Evolutionary conservation across 2,888 invertebrate genomes (phyloP).

Genomic region (Mythimna pallens): DNA sequence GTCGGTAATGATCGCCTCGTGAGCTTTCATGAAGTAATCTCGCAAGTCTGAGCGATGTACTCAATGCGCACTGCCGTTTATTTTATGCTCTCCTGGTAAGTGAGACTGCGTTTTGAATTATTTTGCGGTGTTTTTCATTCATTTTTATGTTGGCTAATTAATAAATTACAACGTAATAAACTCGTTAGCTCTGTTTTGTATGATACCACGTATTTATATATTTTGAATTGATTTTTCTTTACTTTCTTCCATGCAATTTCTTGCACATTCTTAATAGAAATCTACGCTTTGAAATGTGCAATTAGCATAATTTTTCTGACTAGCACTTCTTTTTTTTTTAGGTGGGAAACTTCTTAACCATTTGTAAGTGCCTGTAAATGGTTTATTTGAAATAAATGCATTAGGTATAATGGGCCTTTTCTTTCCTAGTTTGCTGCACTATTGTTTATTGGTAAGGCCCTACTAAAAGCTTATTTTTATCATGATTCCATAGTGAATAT

Average conservation of each 20-base stretch:
- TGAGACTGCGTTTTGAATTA: slow-evolving; percentile 32
- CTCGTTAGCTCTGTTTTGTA: too few species aligned
- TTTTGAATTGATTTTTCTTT: too few species aligned
- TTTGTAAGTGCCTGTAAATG: not conserved
- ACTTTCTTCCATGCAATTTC: too few species aligned
- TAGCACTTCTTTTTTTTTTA: too few species aligned
- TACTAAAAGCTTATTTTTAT: not conserved
- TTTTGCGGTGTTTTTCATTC: slow-evolving; percentile 9
- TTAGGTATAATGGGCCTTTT: too few species aligned
- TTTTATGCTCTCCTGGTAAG: slow-evolving; percentile 60
- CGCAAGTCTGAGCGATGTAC: slow-evolving; percentile 69
- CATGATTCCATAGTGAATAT: not conserved
- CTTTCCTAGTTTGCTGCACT: not conserved
- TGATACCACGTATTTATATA: too few species aligned
- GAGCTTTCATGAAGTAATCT: slow-evolving; percentile 82
- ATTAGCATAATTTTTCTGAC: too few species aligned
- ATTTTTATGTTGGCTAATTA: slow-evolving; percentile 3
- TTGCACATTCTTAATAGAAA: too few species aligned
- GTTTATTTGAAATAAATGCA: too few species aligned
- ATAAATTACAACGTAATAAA: not conserved
- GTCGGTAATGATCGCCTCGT: slow-evolving; percentile 80
- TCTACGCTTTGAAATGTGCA: too few species aligned
- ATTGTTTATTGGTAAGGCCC: not conserved
- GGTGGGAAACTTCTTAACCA: too few species aligned
- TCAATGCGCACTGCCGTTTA: slow-evolving; percentile 61